Evolutionary conservation across 1,140 invertebrate species (phyloP).

Genomic region (Halesus radiatus): DNA sequence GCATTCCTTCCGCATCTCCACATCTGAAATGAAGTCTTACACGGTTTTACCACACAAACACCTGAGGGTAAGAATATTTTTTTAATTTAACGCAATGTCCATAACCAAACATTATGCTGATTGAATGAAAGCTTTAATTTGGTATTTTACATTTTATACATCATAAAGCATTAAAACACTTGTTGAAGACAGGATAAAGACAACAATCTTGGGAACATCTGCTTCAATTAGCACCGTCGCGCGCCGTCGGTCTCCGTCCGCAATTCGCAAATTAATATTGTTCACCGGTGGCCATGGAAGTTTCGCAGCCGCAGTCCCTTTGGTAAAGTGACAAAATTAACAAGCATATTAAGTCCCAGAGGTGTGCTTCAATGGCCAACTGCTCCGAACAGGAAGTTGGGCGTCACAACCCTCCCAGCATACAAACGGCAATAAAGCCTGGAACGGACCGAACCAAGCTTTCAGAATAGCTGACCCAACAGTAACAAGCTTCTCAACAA

Average conservation of each 20-base stretch:
- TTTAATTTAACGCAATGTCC: too few relatives aligned
- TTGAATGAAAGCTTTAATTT: too few relatives aligned
- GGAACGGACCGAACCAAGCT: background rate
- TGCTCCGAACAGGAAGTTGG: slow-evolving; percentile 23
- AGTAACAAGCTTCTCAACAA: background rate
- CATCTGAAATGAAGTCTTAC: too few relatives aligned
- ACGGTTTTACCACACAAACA: too few relatives aligned
- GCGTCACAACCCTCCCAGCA: slow-evolving; percentile 14
- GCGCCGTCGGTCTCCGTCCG: background rate
- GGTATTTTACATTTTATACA: too few relatives aligned
- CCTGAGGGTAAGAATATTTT: too few relatives aligned
- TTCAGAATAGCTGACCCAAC: background rate
- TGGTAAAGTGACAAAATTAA: slow-evolving; percentile 27
- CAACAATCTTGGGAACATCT: background rate
- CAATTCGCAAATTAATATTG: background rate
- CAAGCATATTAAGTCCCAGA: slow-evolving; percentile 25
- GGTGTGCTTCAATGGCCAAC: slow-evolving; percentile 10
- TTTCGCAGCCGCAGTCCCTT: background rate
- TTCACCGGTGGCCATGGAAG: background rate
- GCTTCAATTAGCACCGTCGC: background rate
- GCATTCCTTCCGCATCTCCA: too few relatives aligned
- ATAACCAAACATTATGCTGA: too few relatives aligned
- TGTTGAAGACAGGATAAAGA: too few relatives aligned
- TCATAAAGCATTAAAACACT: too few relatives aligned
- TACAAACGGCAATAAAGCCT: slow-evolving; percentile 25